phyloP scores from a whole-genome alignment of 35 echinoderm and acorn worm species.

The Apostichopus japonicus region DNA sequence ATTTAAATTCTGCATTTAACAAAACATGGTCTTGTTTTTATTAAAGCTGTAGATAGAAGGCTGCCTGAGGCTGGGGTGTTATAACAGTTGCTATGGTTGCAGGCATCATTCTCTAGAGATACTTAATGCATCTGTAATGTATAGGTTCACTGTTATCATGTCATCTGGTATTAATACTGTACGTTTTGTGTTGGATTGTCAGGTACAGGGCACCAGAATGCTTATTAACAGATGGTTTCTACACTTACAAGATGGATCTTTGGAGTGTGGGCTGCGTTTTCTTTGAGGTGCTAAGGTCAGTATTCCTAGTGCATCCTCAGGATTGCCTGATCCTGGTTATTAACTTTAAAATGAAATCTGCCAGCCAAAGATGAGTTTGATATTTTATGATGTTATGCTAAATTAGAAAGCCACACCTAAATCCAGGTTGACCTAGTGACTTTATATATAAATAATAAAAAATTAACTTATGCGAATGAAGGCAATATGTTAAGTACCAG shows the following conservation, averaged over 20 bases:
- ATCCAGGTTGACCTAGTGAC: no score
- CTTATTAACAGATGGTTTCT: constrained; percentile 95
- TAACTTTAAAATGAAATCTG: no score
- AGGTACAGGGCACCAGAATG: constrained; percentile 99
- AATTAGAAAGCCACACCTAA: no score
- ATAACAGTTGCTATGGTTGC: neutral
- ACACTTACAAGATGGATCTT: constrained; percentile 98
- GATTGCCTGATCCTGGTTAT: no score
- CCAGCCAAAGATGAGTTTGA: no score
- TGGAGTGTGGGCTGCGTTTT: constrained; percentile 99
- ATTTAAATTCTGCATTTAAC: neutral
- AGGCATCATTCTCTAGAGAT: constrained; percentile 1
- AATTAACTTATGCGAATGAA: no score
- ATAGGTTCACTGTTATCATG: neutral
- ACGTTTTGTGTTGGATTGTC: neutral
- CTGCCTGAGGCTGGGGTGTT: neutral
- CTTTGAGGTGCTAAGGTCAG: constrained; percentile 97
- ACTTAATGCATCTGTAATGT: neutral
- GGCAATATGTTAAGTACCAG: no score
- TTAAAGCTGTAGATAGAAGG: neutral
- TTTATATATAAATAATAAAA: no score
- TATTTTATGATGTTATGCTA: no score
- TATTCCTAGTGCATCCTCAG: neutral
- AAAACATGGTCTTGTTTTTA: neutral
- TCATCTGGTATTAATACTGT: neutral